phyloP scores from a whole-genome alignment of 2,113 vertebrate genomes.

The Harpagus bidentatus region DNA sequence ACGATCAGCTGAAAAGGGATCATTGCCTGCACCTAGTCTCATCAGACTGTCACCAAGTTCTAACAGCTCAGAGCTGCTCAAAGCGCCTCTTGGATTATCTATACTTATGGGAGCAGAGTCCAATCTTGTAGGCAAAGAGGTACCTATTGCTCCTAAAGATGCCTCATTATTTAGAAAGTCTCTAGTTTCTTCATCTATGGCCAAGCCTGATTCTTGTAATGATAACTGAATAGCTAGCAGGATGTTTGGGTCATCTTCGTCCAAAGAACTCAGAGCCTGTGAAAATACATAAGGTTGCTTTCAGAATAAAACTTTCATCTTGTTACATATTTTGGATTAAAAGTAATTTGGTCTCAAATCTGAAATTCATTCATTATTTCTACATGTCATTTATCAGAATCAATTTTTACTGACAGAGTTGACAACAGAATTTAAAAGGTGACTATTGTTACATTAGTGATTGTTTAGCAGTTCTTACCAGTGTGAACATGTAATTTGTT shows the following conservation, averaged over 20 bases:
- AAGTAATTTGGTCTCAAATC: background rate
- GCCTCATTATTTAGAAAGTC: constrained; percentile 84
- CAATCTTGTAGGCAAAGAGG: constrained; percentile 90
- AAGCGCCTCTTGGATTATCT: constrained; percentile 80
- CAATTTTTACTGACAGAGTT: background rate
- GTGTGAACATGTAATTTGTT: background rate
- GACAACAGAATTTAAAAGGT: background rate
- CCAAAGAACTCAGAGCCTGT: constrained; percentile 90
- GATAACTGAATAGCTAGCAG: constrained; percentile 96
- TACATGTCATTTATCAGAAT: background rate
- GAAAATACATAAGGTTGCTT: constrained; percentile 9
- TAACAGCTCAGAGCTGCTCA: constrained; percentile 93
- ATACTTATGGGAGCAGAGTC: constrained; percentile 79
- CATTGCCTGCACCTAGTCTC: constrained; percentile 80
- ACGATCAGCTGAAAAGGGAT: constrained; percentile 77
- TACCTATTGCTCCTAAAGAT: constrained; percentile 91
- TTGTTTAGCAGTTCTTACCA: background rate
- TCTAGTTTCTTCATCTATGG: constrained; percentile 75
- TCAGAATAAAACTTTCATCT: constrained; percentile 8
- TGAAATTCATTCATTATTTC: background rate
- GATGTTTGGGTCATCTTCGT: constrained; percentile 97
- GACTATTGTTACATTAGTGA: background rate
- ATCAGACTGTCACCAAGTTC: constrained; percentile 89
- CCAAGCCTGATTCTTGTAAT: constrained; percentile 91
- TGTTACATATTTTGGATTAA: background rate